Evolutionary conservation across 1,140 invertebrate genomes (phyloP), one percentile per base, ranked within the genome.

Genomic region (Manduca sexta): DNA sequence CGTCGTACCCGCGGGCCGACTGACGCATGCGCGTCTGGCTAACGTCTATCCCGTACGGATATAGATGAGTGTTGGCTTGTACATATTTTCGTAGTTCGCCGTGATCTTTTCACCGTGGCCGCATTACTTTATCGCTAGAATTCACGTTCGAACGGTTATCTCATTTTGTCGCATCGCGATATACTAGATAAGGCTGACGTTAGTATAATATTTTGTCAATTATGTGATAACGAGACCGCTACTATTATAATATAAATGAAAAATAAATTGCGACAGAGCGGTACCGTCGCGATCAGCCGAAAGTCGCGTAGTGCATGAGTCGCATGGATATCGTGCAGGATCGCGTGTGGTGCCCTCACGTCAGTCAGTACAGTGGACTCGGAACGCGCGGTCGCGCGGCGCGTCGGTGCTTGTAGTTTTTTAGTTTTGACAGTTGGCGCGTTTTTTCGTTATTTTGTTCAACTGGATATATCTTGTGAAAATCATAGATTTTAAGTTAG

Each of bases 341-440:
- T 56, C 60, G 71, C 61, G 61, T 60, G 60, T 60, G 48, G 52
- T 52, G 60, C 45, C 54, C 53, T 60, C 60, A 56, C 53, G 53
- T 49, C 71, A 84, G 81, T 84, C 78, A 79, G 74, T 62, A 74
- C 68, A 81, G 71, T 78, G 77, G 81, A 81, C 78, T 81, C 78
- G 59, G 59, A 70, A 67, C 72, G 78, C 71, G 75, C 68, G 72
- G 74, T 60, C 56, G 81, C 74, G 74, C 74, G 74, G 63, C 60
- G 72, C 68, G 74, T 74, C 60, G 81, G 78, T 84, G 81, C 81
- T 84, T 77, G 78, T 82, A 82, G 78, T 77, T 80, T 84, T 82
- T 84, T 84, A 78, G 74, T 77, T 45, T 84, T 84, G 78, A 84
- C 78, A 84, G 76, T 84, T 84, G 78, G 77, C 81, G 80, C 74